Evolutionary conservation across 2,113 vertebrate genomes (phyloP), one percentile per base, ranked within the genome.

Genomic region (Corapipo altera): DNA sequence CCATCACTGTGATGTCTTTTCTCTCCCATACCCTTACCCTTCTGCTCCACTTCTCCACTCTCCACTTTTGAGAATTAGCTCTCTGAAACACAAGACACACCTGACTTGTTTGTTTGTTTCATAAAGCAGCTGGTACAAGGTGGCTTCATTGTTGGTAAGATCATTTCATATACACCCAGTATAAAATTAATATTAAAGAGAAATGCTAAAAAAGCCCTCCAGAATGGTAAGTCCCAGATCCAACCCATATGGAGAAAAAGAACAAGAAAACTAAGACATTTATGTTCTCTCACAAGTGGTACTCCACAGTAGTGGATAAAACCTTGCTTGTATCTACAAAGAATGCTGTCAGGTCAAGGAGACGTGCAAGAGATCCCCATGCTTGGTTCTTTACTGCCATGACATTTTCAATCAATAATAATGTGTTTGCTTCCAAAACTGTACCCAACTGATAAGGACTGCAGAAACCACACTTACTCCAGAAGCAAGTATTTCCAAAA

Each of bases 61-160:
- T 59, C 4, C 0, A 1, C 35, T 19, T 86, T 86, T 84, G 43
- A 91, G 46, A 74, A 77, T 78, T 17, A 69, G 9, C 9, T 61
- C 35, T 87, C 61, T 66, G 46, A 74, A 90, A 74, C 5, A 23
- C 39, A 64, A 37, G 19, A 71, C 9, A 44, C n/a, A 88, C 41
- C 88, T 54, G 69, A 85, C 4, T 35, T 23, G 9, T 11, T 33
- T 67, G 41, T 46, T 79, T 89, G 35, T 49, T 87, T 76, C 1
- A 2, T 59, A 44, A 59, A 90, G 10, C 55, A 62, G 37, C 33
- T 70, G 24, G 23, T 51, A 85, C 1, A 4, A 54, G 1, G 3
- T 2, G 1, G 35, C 16, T 85, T 48, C 27, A 11, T 7, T 2
- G 2, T 2, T 41, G 8, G 12, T 20, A 49, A 66, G 3, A 7